Percentiles rank a stretch among this genome's conserved stretches.
Conservation (phyloP, 2,113 vertebrate genomes). For the Mesocricetus auratus region DNA sequence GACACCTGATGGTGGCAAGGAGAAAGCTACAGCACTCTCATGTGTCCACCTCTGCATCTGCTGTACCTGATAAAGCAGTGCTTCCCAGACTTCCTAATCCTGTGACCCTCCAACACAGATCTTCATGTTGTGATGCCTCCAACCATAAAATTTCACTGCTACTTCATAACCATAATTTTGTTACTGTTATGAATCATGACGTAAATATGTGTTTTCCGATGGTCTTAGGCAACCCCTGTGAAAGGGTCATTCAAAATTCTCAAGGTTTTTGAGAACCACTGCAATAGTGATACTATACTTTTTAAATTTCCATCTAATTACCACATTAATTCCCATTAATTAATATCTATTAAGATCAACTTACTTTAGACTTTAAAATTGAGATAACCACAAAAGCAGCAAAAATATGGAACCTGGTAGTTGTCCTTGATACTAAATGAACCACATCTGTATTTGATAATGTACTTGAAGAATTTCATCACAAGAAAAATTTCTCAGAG, state of each 20-base stretch:
- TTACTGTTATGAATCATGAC: not conserved
- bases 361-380: constrained; percentile 50
- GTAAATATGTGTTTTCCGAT: not conserved
- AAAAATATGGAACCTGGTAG: constrained; percentile 69
- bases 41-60: not conserved
- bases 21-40: not conserved
- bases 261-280: not conserved
- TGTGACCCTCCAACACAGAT: not conserved
- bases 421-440: constrained; percentile 71
- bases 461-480: constrained; percentile 75
- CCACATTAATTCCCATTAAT: constrained; percentile 46
- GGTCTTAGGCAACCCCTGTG: not conserved
- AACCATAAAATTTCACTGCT: not conserved
- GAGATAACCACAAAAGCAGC: constrained; percentile 56
- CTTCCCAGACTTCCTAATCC: not conserved
- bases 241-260: not conserved
- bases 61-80: not conserved
- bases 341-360: constrained; percentile 41
- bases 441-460: constrained; percentile 79
- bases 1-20: not conserved
- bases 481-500: constrained; percentile 67
- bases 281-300: not conserved
- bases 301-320: constrained; percentile 39
- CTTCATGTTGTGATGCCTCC: not conserved
- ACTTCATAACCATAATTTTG: not conserved